A percentile compares a stretch with the other conserved stretches of the same genome.
These are phyloP conservation scores for Xenentodon cancila DNA, from an alignment of 2,797 vertebrate genomes.

Conservation along the genomic window DNA sequence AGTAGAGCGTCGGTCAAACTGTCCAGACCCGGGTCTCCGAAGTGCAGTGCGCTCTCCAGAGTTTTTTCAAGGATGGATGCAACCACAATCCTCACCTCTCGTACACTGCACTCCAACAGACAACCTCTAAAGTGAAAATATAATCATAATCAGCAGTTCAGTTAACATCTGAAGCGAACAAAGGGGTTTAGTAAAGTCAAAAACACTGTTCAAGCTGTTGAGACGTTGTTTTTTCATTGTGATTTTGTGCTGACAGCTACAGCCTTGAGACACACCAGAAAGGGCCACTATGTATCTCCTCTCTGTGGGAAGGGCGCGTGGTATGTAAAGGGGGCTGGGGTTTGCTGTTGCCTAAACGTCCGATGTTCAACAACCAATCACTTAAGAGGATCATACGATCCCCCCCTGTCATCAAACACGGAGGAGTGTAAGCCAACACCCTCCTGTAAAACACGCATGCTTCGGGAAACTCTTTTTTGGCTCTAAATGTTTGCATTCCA, in stretches of 20 bases:
- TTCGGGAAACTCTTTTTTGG: conserved; percentile 21
- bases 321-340: conserved; percentile 21
- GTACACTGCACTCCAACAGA: conserved; percentile 92
- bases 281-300: background rate
- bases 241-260: conserved; percentile 4
- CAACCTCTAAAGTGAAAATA: conserved; percentile 84
- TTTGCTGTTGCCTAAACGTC: conserved; percentile 38
- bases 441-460: conserved; percentile 18
- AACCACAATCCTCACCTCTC: conserved; percentile 94
- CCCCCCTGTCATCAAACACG: conserved; percentile 41
- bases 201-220: background rate
- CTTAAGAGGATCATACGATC: conserved; percentile 42
- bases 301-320: conserved; percentile 15
- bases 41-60: conserved; percentile 94
- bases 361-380: conserved; percentile 67
- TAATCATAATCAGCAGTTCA: background rate
- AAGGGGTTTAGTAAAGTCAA: background rate
- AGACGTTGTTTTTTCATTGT: background rate
- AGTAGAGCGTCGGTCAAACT: conserved; percentile 90
- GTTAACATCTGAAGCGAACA: no score
- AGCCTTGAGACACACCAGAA: conserved; percentile 15
- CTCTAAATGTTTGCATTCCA: conserved; percentile 59
- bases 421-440: conserved; percentile 20
- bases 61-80: conserved; percentile 98
- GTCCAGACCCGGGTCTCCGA: conserved; percentile 91